Conservation (phyloP, 2,797 vertebrate genomes). For the Onychomys torridus region DNA sequence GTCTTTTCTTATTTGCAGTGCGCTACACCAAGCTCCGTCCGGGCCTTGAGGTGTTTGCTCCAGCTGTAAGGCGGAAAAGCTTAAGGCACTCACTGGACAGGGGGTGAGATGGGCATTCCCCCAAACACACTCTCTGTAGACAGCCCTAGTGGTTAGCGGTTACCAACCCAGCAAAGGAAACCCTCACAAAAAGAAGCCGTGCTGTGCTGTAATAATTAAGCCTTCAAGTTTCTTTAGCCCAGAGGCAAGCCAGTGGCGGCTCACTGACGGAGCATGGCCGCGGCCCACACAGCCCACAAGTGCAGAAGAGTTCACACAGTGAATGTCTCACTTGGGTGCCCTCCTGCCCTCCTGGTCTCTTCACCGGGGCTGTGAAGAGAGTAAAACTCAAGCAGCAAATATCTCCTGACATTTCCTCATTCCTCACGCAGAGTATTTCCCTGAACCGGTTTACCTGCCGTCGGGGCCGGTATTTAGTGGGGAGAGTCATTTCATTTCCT, state of each 20-base stretch:
- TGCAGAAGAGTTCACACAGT: fast-evolving
- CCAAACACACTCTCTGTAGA: background rate
- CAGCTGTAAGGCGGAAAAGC: constrained; percentile 31
- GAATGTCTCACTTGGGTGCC: fast-evolving
- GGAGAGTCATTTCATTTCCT: background rate
- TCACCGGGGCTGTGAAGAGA: background rate
- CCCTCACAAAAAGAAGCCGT: background rate
- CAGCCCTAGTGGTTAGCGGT: background rate
- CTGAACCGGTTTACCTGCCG: constrained; percentile 23
- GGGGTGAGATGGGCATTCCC: background rate
- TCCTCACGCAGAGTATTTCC: background rate
- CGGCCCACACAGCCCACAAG: background rate
- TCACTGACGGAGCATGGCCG: fast-evolving
- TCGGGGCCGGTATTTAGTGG: background rate
- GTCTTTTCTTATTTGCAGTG: background rate
- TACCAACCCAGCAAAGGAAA: background rate
- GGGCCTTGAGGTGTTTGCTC: background rate
- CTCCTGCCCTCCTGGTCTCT: background rate
- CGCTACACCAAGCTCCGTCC: background rate
- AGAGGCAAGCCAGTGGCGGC: background rate
- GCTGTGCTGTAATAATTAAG: background rate
- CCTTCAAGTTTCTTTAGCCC: background rate
- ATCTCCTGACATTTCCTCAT: background rate
- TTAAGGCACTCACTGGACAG: background rate
- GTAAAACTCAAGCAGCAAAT: background rate